Conservation (phyloP, 2,113 vertebrate species). For the Opisthocomus hoazin region DNA sequence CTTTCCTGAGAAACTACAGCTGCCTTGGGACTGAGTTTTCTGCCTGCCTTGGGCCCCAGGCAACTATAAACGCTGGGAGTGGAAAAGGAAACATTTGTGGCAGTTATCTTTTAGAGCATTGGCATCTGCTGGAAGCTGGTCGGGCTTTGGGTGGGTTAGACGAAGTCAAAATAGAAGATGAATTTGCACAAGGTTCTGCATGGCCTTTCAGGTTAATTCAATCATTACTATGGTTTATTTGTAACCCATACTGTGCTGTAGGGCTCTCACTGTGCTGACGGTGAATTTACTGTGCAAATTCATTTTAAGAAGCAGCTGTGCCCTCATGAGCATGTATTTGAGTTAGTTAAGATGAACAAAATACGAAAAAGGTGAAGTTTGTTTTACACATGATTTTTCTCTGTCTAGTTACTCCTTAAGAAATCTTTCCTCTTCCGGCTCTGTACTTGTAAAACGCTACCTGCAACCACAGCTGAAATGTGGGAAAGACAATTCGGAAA, state of each 20-base stretch:
- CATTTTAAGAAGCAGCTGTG: not conserved
- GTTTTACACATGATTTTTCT: not conserved
- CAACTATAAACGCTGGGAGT: not conserved
- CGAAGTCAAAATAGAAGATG: not conserved
- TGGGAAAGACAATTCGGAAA: not conserved
- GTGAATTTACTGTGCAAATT: not conserved
- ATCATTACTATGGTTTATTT: not conserved
- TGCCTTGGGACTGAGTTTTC: conserved; percentile 34
- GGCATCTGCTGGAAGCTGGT: not conserved
- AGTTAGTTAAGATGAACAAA: not conserved
- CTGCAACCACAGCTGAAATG: not conserved
- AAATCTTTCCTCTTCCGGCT: not conserved
- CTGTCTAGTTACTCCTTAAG: not conserved
- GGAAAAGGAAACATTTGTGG: conserved; percentile 22
- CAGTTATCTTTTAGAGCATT: not conserved
- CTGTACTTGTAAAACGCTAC: not conserved
- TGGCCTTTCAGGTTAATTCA: conserved; percentile 1
- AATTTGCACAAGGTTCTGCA: not conserved
- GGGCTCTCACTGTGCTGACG: not conserved
- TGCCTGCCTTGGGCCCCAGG: not conserved
- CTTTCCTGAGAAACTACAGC: conserved; percentile 35
- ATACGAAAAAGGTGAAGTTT: not conserved
- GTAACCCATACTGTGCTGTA: not conserved
- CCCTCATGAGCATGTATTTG: not conserved
- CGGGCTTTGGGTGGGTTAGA: not conserved